Conservation (phyloP, 1,140 invertebrate species). For the Drosophila ercepeae region DNA sequence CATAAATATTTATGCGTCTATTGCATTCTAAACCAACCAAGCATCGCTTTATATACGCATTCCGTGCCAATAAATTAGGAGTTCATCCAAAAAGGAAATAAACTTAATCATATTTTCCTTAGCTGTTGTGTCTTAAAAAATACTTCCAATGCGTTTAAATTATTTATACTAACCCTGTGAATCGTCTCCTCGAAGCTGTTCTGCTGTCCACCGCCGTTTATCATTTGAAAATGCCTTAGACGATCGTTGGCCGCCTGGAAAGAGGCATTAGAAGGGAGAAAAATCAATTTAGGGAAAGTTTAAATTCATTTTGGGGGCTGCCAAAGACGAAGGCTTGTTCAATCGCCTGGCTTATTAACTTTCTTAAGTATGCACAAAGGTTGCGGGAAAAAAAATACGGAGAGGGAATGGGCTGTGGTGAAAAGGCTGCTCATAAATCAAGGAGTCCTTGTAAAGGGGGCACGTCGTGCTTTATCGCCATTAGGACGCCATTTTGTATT, state of each 20-base stretch:
- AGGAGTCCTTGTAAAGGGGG: conserved; percentile 36
- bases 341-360: conserved; percentile 53
- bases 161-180: conserved; percentile 88
- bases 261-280: not conserved
- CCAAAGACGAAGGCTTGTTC: conserved; percentile 7
- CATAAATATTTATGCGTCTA: conserved; percentile 75
- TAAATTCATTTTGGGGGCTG: conserved; percentile 48
- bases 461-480: conserved; percentile 74
- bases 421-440: conserved; percentile 66
- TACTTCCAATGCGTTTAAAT: not conserved
- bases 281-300: conserved; percentile 64
- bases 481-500: conserved; percentile 75
- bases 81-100: too few species aligned
- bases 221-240: conserved; percentile 89
- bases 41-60: conserved; percentile 1
- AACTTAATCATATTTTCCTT: too few species aligned
- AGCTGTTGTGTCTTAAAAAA: too few species aligned
- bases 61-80: not conserved
- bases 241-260: conserved; percentile 86
- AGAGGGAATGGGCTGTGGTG: not conserved
- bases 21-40: conserved; percentile 23
- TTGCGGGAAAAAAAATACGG: not conserved
- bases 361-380: conserved; percentile 62
- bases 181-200: conserved; percentile 94
- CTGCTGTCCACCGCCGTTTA: conserved; percentile 89